Conservation (phyloP, 2,113 vertebrate species). For the Trachemys scripta region DNA sequence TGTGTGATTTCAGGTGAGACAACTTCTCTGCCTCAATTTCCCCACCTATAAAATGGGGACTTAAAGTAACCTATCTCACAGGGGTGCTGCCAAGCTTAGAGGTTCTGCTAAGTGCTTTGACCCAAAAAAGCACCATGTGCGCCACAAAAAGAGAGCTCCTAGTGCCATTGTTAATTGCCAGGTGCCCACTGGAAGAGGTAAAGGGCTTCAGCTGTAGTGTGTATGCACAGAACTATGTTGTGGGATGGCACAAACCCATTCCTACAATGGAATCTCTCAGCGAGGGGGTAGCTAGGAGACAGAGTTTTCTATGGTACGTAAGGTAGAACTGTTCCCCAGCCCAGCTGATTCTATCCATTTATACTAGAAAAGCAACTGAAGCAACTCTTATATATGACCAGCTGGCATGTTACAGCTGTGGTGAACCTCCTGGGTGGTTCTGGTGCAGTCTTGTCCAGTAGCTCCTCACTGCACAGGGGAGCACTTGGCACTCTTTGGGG, state of each 20-base stretch:
- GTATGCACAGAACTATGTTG: accelerated
- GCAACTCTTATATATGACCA: neutral
- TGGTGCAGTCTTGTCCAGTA: neutral
- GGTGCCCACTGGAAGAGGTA: accelerated
- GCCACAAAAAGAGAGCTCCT: neutral
- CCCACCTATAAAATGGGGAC: neutral
- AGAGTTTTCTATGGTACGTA: neutral
- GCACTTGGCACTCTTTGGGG: neutral
- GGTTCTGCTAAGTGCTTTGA: neutral
- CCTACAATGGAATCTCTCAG: neutral
- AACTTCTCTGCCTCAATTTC: neutral
- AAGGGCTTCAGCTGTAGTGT: neutral
- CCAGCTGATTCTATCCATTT: neutral
- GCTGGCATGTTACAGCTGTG: neutral
- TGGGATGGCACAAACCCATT: neutral
- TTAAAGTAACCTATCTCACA: neutral
- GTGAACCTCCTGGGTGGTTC: neutral
- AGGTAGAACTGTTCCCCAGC: neutral
- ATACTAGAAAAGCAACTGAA: neutral
- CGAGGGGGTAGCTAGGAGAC: neutral
- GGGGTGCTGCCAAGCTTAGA: neutral
- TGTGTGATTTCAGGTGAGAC: accelerated
- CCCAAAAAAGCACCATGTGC: neutral
- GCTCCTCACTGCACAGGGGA: neutral
- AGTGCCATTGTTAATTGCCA: neutral